Evolutionary conservation across 2,113 vertebrate species (phyloP).

Genomic region (Cheilinus undulatus): DNA sequence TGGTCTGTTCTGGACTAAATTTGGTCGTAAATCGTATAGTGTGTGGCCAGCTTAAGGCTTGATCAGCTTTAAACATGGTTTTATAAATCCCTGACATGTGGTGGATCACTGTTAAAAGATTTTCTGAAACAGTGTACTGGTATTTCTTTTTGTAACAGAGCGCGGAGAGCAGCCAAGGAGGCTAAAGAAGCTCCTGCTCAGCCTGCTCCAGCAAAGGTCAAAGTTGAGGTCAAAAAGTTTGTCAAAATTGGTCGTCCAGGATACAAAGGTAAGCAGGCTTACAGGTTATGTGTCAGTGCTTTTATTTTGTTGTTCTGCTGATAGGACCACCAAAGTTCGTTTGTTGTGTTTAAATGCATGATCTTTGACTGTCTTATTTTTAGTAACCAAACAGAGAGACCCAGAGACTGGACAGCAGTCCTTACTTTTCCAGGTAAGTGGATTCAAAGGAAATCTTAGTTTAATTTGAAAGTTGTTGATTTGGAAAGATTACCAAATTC

Average conservation of each 20-base stretch:
- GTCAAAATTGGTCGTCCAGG: conserved; percentile 98
- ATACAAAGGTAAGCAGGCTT: conserved; percentile 89
- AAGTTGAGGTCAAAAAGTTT: conserved; percentile 98
- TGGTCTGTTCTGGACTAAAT: no score
- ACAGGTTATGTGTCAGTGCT: neutral
- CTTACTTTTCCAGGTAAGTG: conserved; percentile 94
- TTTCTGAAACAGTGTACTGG: neutral
- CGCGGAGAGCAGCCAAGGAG: conserved; percentile 93
- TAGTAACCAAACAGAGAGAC: conserved; percentile 98
- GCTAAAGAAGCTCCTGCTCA: conserved; percentile 98
- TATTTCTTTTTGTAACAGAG: conserved; percentile 78
- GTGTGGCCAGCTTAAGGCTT: no score
- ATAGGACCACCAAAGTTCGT: neutral
- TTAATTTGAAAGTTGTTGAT: no score
- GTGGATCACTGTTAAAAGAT: neutral
- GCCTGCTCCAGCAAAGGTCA: conserved; percentile 96
- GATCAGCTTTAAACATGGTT: no score
- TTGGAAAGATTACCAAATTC: no score
- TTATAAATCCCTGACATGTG: neutral
- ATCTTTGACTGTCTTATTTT: conserved; percentile 4
- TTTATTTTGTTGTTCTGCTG: neutral
- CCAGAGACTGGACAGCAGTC: conserved; percentile 94
- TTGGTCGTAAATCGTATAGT: no score
- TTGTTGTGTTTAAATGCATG: neutral
- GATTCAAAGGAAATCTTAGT: neutral